Conservation (phyloP, 2,113 vertebrate species). For the Coryphaenoides rupestris region DNA sequence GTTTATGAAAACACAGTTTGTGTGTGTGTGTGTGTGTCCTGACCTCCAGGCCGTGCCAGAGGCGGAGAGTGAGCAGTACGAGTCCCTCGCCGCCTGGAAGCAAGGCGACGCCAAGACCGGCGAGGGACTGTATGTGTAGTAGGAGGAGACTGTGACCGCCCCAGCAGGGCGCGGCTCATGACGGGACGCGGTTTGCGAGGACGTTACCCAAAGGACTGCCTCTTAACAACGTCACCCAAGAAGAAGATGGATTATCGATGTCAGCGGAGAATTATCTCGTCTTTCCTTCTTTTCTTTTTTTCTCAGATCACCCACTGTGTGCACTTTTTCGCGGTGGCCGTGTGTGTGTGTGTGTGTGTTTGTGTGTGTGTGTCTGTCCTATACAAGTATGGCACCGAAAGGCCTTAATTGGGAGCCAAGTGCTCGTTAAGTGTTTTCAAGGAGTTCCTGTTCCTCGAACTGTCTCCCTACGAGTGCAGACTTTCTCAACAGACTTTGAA, state of each 20-base stretch:
- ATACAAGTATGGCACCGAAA: slow-evolving; percentile 26
- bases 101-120: slow-evolving; percentile 71
- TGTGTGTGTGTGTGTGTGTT: not conserved
- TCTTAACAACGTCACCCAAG: slow-evolving; percentile 26
- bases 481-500: too few relatives aligned
- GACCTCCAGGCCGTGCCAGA: slow-evolving; percentile 65
- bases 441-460: not conserved
- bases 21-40: too few relatives aligned
- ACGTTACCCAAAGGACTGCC: slow-evolving; percentile 39
- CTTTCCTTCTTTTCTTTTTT: slow-evolving; percentile 58
- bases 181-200: slow-evolving; percentile 4
- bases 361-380: slow-evolving; percentile 14
- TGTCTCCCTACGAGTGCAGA: slow-evolving; percentile 7
- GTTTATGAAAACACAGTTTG: too few relatives aligned
- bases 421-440: slow-evolving; percentile 14
- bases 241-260: slow-evolving; percentile 62
- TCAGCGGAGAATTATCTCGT: slow-evolving; percentile 37
- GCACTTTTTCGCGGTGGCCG: not conserved
- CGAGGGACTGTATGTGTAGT: slow-evolving; percentile 67
- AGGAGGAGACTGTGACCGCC: slow-evolving; percentile 22
- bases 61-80: slow-evolving; percentile 67
- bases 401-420: slow-evolving; percentile 38
- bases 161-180: slow-evolving; percentile 2
- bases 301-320: slow-evolving; percentile 1
- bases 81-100: slow-evolving; percentile 64